Base-by-base conservation (phyloP, 2,888 invertebrate species). In the Onchidella celtica region DNA sequence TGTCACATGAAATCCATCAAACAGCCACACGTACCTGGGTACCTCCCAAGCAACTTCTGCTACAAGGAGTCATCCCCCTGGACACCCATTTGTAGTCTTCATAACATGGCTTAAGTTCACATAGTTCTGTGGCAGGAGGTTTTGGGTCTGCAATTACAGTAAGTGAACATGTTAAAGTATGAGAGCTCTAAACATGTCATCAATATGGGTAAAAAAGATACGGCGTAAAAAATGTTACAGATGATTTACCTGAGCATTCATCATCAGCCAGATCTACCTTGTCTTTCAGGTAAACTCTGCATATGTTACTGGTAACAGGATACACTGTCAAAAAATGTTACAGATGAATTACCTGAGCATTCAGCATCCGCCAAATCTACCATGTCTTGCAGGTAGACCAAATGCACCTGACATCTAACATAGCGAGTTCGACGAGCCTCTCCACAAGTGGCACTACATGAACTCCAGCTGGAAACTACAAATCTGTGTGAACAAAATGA, bases 401-500 rank as follows among this genome's bases (percentile, higher is more conserved):
- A 94, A 94, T 97, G 98, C 89, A 98, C 98, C 81, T 90, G 92
- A 94, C 99, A 99, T 88, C 96, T 96, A n/a, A 98, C 98, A 88
- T 96, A 95, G 47, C 98, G 95, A 85, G 95, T 96, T n/a, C 96
- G 95, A 87, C 96, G 95, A 0, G 98, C 99, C 92, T 97, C 96
- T 0, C 98, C 98, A 92, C 99, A 98, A 0, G 96, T 96, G 0
- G 96, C 96, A 89, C 97, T 97, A 94, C 99, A 99, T 0, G 96
- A 95, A 1, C 97, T 96, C 98, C 98, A 99, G 77, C 97, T 96
- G 83, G 97, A 97, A 85, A 97, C 96, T 90, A 98, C 96, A 94
- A 97, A 99, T 92, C 99, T 98, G 82, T 2, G 6, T 4, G 11
- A 40, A 24, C 4, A 70, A 14, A 27, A n/a, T n/a, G n/a, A n/a